Percentiles rank a stretch among this genome's conserved stretches.
Evolutionary conservation across 2,888 invertebrate species (phyloP).

Genomic region (Habrosyne pyritoides): DNA sequence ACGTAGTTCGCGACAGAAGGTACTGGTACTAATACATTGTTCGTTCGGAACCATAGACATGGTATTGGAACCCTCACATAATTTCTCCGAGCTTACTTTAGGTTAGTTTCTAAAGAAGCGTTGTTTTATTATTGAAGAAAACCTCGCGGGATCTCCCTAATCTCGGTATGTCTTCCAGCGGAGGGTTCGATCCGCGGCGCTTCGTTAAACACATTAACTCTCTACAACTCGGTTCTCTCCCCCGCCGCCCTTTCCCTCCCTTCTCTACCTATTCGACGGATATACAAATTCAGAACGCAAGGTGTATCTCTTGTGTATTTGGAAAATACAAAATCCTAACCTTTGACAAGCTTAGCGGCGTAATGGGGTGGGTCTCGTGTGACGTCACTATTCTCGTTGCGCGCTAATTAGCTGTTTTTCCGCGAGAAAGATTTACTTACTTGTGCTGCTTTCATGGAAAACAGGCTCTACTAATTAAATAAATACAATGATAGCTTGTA

Average conservation of each 20-base stretch:
- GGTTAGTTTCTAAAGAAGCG: neutral
- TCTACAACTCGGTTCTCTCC: neutral
- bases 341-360: neutral
- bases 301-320: neutral
- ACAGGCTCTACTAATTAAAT: no score
- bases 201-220: conserved; percentile 18
- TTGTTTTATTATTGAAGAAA: neutral
- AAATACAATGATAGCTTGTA: no score
- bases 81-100: neutral
- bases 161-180: conserved; percentile 4
- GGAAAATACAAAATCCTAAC: neutral
- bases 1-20: no score
- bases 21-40: no score
- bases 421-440: no score
- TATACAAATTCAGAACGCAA: neutral
- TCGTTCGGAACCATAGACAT: no score
- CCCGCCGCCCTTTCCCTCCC: neutral
- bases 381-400: neutral
- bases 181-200: conserved; percentile 17
- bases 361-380: neutral
- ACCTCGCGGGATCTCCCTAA: neutral
- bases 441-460: no score
- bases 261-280: neutral
- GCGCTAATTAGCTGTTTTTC: no score
- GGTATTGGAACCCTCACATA: neutral